Base-by-base conservation (phyloP, 2,797 vertebrate species). In the Hydrocynus forskahlii region DNA sequence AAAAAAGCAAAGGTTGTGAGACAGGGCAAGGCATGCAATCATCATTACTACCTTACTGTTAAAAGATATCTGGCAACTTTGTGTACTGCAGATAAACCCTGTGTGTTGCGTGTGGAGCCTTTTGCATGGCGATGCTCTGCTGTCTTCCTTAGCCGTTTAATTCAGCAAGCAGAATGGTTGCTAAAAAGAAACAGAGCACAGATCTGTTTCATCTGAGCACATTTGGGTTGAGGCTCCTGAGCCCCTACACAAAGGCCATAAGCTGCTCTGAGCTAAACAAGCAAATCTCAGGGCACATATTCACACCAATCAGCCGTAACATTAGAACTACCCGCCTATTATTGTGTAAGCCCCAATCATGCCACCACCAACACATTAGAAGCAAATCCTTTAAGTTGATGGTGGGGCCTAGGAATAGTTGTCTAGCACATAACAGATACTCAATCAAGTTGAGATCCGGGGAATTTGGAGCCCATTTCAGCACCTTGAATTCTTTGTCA, bases 181-280 rank as follows among this genome's bases (percentile, higher is more conserved):
- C 50, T 62, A 68, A 55, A 60, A 67, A 40, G 48, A 57, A 48
- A 69, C 80, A 45, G n/a, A 19, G 71, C 5, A 1, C 55, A 71
- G 57, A 75, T 59, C 59, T 68, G 75, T 79, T 68, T 54, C 63
- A 72, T 38, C 67, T 25, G 64, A 80, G 68, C 7, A 43, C 69
- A n/a, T 62, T 74, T 64, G 55, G 62, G 68, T 71, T 80, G 67
- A 59, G 12, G 13, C 78, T 75, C 54, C 35, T 64, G 76, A 72
- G 35, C 16, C 23, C 14, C 83, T 72, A 71, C 64, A 75, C 71
- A 67, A 79, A 19, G 50, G 48, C 64, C 70, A 81, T 48, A 60
- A 67, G 77, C 29, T 68, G 25, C 35, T 52, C 14, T 19, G 23
- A 62, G 76, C 17, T 62, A 68, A 76, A 78, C 75, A 77, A 75